Evolutionary conservation across 2,888 invertebrate species (phyloP), one percentile per base, ranked within the genome.

Genomic region (Eulithis testata): DNA sequence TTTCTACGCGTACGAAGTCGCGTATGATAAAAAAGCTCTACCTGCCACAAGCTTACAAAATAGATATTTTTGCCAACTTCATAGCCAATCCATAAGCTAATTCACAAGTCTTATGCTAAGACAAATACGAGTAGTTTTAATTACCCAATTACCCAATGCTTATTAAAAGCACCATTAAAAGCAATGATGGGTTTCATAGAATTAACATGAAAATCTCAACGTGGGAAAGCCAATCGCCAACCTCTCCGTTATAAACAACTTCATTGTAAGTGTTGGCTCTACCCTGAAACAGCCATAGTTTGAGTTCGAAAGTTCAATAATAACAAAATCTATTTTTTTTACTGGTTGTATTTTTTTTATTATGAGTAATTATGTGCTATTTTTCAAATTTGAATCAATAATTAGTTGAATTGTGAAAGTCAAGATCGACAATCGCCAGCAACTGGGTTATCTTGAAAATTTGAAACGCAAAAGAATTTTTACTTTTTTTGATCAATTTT

Each of bases 241-340:
- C 81, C 80, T 80, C 85, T 84, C 77, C 80, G 79, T 88, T 85
- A 86, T 90, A 87, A 85, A 79, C 86, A 80, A 79, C 88, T 90
- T 89, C 88, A 87, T 90, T 85, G 47, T 45, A 53, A 45, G 53
- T 27, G 53, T 44, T 11, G 40, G 66, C 49, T 36, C 66, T 71
- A 65, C 64, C 52, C 51, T 55, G 59, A 63, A 68, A 68, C 47
- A 12, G 5, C 14, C 4, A n/a, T 36, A 27, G 11, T 14, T 47
- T 47, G 45, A 31, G 31, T 31, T 31, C 31, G 21, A 21, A 21
- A 21, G 21, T 21, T 21, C 21, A 21, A 21, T 21, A 44, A 44
- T 11, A n/a, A n/a, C 1, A 44, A 44, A 44, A 11, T 44, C n/a
- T 21, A n/a, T 44, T 44, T 44, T 5, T 44, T 2, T 3, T 7